Percentiles rank a stretch among this genome's conserved stretches.
Evolutionary conservation across 2,113 vertebrate species (phyloP).

Genomic region (Rhinopithecus roxellana): DNA sequence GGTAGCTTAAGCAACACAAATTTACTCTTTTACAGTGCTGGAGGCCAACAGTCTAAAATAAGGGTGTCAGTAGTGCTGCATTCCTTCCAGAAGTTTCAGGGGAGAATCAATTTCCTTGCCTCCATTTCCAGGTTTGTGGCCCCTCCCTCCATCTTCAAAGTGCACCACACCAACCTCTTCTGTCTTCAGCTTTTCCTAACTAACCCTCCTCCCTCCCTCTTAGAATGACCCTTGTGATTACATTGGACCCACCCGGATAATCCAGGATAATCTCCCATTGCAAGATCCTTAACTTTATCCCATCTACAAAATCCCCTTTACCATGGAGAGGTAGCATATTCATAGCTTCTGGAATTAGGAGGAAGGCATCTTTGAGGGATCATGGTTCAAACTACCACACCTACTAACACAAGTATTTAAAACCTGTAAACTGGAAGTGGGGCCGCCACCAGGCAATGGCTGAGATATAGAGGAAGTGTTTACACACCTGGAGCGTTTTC

Average conservation of each 20-base stretch:
- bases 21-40: neutral
- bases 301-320: neutral
- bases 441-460: neutral
- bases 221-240: neutral
- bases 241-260: neutral
- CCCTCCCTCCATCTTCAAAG: neutral
- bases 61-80: neutral
- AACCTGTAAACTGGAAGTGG: neutral
- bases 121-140: neutral
- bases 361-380: neutral
- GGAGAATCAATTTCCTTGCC: neutral
- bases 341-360: neutral
- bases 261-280: neutral
- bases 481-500: fast-evolving
- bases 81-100: neutral
- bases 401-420: neutral
- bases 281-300: neutral
- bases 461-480: neutral
- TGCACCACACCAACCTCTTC: neutral
- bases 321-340: neutral
- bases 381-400: neutral
- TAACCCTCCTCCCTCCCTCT: neutral
- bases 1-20: neutral
- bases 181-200: neutral
- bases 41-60: neutral